A percentile compares a stretch with the other conserved stretches of the same genome.
These are phyloP conservation scores for Chionodraco myersi DNA, from an alignment of 2,113 vertebrate species.

Conservation along the genomic window DNA sequence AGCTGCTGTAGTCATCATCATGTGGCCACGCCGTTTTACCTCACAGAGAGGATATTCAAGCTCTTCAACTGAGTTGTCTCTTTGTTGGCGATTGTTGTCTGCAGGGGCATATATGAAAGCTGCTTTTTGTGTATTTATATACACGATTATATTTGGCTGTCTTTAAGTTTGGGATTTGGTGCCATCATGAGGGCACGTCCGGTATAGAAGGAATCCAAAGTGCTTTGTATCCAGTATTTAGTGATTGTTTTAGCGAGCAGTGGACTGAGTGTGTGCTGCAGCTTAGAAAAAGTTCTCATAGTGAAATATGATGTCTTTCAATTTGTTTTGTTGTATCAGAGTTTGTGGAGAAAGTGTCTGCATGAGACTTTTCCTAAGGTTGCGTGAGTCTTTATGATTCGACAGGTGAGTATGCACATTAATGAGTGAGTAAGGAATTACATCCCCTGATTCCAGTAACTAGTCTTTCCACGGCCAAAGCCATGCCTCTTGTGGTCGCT, in stretches of 20 bases:
- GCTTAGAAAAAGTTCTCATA: background rate
- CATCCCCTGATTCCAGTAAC: conserved; percentile 64
- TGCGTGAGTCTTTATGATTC: conserved; percentile 57
- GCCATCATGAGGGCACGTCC: conserved; percentile 52
- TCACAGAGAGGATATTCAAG: background rate
- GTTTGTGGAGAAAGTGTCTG: background rate
- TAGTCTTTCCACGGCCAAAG: background rate
- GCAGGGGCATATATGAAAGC: conserved; percentile 6
- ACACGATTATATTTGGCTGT: background rate
- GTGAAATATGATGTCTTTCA: background rate
- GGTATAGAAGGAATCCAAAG: conserved; percentile 2
- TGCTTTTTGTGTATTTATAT: conserved; percentile 6
- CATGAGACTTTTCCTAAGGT: conserved; percentile 10
- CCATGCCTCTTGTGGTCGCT: conserved; percentile 57
- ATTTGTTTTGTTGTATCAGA: background rate
- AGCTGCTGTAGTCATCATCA: conserved; percentile 39
- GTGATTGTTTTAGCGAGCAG: background rate
- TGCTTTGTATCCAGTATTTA: background rate
- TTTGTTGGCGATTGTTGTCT: conserved; percentile 20
- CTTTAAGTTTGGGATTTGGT: conserved; percentile 49
- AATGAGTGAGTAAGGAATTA: conserved; percentile 48
- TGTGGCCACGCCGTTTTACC: conserved; percentile 10
- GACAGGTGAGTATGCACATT: conserved; percentile 61
- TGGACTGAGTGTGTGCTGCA: background rate
- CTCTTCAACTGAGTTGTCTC: conserved; percentile 8